These are phyloP conservation scores for Trachelipus rathkii DNA, from an alignment of 1,140 invertebrate genomes.

Conservation along the genomic window DNA sequence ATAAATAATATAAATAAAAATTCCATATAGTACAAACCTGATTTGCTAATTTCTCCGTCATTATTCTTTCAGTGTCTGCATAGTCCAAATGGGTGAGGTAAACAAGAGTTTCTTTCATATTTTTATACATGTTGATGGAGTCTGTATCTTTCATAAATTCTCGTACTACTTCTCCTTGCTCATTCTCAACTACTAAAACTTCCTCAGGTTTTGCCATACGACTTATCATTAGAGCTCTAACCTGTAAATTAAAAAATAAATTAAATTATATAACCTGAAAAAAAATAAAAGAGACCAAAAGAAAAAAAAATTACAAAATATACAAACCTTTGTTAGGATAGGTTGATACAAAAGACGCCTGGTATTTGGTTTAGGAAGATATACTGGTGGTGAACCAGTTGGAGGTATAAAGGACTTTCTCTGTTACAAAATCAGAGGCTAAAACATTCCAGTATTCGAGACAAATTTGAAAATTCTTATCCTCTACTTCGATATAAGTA, in stretches of 20 bases:
- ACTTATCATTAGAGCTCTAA: constrained; percentile 98
- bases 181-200: constrained; percentile 99
- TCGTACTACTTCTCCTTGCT: constrained; percentile 97
- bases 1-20: no score
- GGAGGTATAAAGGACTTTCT: constrained; percentile 49
- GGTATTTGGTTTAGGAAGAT: constrained; percentile 51
- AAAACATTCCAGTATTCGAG: constrained; percentile 98
- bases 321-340: constrained; percentile 68
- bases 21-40: constrained; percentile 60
- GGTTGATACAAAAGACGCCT: constrained; percentile 69
- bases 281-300: constrained; percentile 24
- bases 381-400: constrained; percentile 49
- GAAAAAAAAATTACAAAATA: constrained; percentile 26
- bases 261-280: neutral
- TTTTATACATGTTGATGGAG: constrained; percentile 98
- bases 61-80: constrained; percentile 93
- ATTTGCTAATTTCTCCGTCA: constrained; percentile 98
- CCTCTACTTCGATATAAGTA: constrained; percentile 98
- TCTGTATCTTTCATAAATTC: constrained; percentile 99
- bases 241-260: constrained; percentile 51
- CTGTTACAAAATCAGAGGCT: constrained; percentile 85
- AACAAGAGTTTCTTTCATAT: constrained; percentile 98
- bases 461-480: constrained; percentile 99
- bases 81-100: constrained; percentile 99
- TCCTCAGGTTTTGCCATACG: constrained; percentile 99